Conservation (phyloP, 1,140 invertebrate genomes). For the Myzus persicae region DNA sequence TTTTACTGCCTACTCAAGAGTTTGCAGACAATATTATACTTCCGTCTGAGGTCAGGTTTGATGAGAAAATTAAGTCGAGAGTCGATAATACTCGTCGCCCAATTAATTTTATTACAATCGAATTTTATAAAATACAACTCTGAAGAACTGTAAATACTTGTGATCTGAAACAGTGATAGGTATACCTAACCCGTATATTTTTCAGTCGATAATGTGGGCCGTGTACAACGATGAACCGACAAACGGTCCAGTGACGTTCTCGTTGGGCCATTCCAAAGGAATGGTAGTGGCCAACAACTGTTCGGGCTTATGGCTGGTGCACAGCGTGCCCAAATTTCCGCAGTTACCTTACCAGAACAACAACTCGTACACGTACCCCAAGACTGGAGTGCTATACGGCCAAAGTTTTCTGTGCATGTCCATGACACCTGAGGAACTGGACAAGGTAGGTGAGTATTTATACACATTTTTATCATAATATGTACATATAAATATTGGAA, state of each 20-base stretch:
- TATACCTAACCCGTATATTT: not conserved
- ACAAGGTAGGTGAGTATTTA: constrained; percentile 71
- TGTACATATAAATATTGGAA: no score
- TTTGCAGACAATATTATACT: no score
- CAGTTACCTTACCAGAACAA: constrained; percentile 63
- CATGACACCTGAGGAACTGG: constrained; percentile 71
- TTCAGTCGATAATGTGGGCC: constrained; percentile 67
- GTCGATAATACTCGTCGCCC: no score
- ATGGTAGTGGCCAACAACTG: constrained; percentile 75
- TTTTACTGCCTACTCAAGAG: no score
- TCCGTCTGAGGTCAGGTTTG: no score
- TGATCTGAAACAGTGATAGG: not conserved
- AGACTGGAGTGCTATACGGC: constrained; percentile 76
- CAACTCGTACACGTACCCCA: constrained; percentile 76
- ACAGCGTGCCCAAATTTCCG: constrained; percentile 89
- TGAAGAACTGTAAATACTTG: not conserved
- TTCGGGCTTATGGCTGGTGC: constrained; percentile 87
- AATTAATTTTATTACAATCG: not conserved
- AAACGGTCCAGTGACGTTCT: constrained; percentile 64
- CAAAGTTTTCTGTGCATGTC: constrained; percentile 89
- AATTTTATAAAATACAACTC: not conserved
- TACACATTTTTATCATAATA: not conserved
- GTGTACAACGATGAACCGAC: constrained; percentile 88
- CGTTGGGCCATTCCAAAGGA: constrained; percentile 83
- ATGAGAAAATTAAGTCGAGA: no score